Percentiles rank a stretch among this genome's conserved stretches.
Conservation (phyloP, 2,888 invertebrate species). For the Therioaphis trifolii region DNA sequence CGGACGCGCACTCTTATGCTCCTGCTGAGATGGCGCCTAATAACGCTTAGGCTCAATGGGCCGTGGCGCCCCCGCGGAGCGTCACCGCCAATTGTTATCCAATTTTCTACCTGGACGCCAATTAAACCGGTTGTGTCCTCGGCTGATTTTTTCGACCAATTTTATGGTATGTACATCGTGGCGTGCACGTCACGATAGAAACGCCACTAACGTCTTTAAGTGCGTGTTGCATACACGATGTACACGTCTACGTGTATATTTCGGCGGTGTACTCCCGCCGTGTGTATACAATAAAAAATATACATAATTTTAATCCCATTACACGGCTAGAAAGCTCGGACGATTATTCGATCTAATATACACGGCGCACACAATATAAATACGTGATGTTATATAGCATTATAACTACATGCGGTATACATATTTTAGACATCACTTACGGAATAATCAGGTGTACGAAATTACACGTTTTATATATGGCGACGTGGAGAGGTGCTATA, state of each 20-base stretch:
- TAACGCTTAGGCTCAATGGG: slow-evolving; percentile 36
- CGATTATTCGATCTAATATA: background rate
- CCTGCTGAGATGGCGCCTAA: slow-evolving; percentile 56
- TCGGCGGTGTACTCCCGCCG: too few species aligned
- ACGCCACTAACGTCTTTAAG: background rate
- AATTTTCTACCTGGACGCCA: slow-evolving; percentile 53
- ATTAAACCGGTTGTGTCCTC: slow-evolving; percentile 41
- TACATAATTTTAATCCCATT: too few species aligned
- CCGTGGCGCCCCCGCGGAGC: slow-evolving; percentile 43
- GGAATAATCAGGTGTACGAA: background rate
- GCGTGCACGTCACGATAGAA: background rate
- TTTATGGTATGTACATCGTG: background rate
- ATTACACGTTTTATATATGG: background rate
- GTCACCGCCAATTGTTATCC: slow-evolving; percentile 47
- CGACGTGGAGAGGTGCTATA: background rate
- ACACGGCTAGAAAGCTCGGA: too few species aligned
- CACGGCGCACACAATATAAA: background rate
- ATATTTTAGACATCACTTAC: too few species aligned
- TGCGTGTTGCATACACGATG: background rate
- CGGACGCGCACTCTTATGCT: slow-evolving; percentile 7
- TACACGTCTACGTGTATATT: too few species aligned
- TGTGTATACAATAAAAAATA: too few species aligned
- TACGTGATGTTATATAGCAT: too few species aligned
- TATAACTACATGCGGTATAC: too few species aligned
- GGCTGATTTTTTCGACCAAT: background rate